These are phyloP conservation scores for Brachionus sp. DNA, from an alignment of 1,140 invertebrate genomes.

Conservation along the genomic window DNA sequence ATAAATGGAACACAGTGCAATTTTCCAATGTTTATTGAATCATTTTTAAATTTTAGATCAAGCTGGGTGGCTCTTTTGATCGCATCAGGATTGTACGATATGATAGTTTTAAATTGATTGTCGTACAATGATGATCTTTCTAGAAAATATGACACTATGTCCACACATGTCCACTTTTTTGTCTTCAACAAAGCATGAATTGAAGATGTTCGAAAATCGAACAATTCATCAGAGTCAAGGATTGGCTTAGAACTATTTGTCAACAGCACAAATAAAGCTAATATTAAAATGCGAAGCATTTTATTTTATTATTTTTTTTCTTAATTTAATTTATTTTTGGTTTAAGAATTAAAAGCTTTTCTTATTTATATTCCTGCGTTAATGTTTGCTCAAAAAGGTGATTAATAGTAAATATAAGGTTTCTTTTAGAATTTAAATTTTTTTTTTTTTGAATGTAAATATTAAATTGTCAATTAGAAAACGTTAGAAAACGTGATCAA, in stretches of 20 bases:
- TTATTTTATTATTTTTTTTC: too few species aligned
- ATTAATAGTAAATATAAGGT: not conserved
- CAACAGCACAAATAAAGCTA: not conserved
- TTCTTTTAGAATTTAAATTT: not conserved
- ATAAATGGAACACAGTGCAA: conserved; percentile 44
- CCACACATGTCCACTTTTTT: conserved; percentile 37
- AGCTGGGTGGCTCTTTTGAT: not conserved
- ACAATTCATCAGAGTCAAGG: not conserved
- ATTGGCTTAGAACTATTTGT: not conserved
- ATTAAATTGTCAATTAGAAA: too few species aligned
- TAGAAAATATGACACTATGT: not conserved
- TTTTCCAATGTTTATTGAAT: not conserved
- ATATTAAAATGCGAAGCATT: not conserved
- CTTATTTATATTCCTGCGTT: not conserved
- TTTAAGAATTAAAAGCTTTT: not conserved
- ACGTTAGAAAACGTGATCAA: too few species aligned
- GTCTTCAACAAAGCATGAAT: not conserved
- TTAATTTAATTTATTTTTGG: too few species aligned
- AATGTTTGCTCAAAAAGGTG: not conserved
- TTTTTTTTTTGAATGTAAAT: too few species aligned
- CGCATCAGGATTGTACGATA: conserved; percentile 8
- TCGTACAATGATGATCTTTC: conserved; percentile 1
- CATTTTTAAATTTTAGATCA: not conserved
- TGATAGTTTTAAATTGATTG: not conserved
- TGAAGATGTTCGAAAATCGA: not conserved